Base-by-base conservation (phyloP, 2,888 invertebrate species). In the Augochlorella aurata region DNA sequence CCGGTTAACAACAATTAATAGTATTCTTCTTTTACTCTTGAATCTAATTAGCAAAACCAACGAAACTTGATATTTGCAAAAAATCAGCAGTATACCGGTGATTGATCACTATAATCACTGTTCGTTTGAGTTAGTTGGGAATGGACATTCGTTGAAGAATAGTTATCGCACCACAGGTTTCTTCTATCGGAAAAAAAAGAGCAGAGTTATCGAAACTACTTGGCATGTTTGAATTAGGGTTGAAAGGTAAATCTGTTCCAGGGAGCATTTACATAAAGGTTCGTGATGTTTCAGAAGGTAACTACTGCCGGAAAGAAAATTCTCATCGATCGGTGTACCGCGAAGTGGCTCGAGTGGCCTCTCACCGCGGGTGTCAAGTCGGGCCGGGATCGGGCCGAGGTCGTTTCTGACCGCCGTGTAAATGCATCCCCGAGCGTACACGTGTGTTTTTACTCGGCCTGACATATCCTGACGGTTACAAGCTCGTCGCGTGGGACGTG, bases 391-490 rank as follows among this genome's bases (percentile, higher is more conserved):
- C 38, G 38, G 38, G 66, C 74, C 24, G 63, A 58, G 77, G 73
- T 80, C 66, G 80, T 44, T 69, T 63, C 61, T 81, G 69, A 77
- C 16, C 77, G 70, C 24, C 73, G 73, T 74, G 79, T 54, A 74
- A 79, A 85, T 69, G 82, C 74, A 70, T 83, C 74, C 72, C 58
- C 74, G 73, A 2, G 68, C 76, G 72, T 58, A 70, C 85, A 74
- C 81, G 83, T 71, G 79, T 79, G 79, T 82, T 85, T 81, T 81
- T 79, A 65, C 76, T 45, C 24, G 7, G 69, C 44, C 72, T 73
- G 75, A 77, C 61, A 67, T 77, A 54, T 79, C 70, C 70, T 65
- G 77, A 65, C 80, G 74, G 58, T 80, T 63, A 70, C 74, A 70
- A 70, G 65, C 74, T 78, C 77, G 77, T 81, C 76, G 44, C 74